Evolutionary conservation across 2,113 vertebrate genomes (phyloP), one percentile per base, ranked within the genome.

Genomic region (Elachura formosa): DNA sequence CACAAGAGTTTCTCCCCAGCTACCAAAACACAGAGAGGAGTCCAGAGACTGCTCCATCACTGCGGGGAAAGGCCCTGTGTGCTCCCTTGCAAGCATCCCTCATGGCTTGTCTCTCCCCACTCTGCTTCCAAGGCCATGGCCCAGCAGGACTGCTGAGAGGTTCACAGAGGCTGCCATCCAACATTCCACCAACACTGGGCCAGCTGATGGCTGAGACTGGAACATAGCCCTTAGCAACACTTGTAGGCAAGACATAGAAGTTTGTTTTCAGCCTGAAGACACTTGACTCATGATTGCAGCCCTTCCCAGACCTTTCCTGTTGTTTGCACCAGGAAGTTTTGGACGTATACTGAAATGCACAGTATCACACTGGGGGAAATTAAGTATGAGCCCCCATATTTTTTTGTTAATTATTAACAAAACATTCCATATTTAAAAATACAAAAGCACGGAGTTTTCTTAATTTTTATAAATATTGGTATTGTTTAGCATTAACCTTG

Each of bases 11-110:
- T 12, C 14, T 82, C 14, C 31, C 12, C 38, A 85, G 51, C 10
- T 59, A 28, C 9, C 22, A 63, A 61, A 73, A 49, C 0, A 0
- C 17, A 48, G 18, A 63, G 54, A 48, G 7, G 14, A 58, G 22
- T 26, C 9, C 31, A 62, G 40, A 12, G 3, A 3, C 19, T 54
- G 5, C 43, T 79, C 28, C 23, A 14, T 7, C 21, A 8, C 13
- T 45, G 28, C 0, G 0, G 38, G 17, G 14, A 67, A 23, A 2
- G 0, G 23, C 1, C 0, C 17, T 75, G 38, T 79, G 52, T 38
- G 26, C 41, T 83, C 3, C 49, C 13, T 31, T 59, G 22, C 3
- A 2, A 58, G 23, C 7, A 14, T 6, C 16, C 9, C n/a, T 45
- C 38, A 11, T 6, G 12, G 10, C 19, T 48, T 24, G 3, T 40